Evolutionary conservation across 1,140 invertebrate species (phyloP).

Genomic region (Heliconius eleuchia): DNA sequence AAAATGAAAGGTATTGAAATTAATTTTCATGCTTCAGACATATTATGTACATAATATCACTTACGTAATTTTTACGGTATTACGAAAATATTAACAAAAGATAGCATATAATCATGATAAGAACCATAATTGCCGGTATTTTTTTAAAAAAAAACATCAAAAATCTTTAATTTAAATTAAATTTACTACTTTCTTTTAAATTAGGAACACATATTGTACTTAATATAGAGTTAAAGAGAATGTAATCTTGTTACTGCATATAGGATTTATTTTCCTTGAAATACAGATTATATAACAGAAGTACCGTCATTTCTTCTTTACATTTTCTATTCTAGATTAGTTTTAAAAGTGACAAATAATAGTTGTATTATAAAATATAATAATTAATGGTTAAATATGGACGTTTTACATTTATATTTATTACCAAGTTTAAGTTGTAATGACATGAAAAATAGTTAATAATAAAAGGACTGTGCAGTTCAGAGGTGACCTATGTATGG

Average conservation of each 20-base stretch:
- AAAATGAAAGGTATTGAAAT: constrained; percentile 30
- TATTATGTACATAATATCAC: not conserved
- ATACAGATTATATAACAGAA: constrained; percentile 7
- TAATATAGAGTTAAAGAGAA: constrained; percentile 11
- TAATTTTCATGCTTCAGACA: not conserved
- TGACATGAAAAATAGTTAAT: not conserved
- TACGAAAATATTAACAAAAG: not conserved
- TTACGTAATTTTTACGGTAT: not conserved
- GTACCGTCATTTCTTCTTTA: not conserved
- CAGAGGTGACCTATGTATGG: constrained; percentile 64
- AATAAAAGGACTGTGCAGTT: constrained; percentile 23
- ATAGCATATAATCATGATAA: not conserved
- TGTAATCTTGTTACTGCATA: constrained; percentile 33
- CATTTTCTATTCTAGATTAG: not conserved
- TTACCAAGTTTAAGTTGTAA: not conserved
- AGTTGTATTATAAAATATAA: not conserved
- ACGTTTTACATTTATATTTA: not conserved
- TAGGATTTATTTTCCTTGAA: not conserved
- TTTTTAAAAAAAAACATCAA: not conserved
- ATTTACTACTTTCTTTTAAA: not conserved
- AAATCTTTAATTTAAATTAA: no score
- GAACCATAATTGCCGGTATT: not conserved
- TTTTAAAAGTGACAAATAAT: not conserved
- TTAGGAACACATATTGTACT: not conserved
- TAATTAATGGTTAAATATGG: not conserved